Base-by-base conservation (phyloP, 2,113 vertebrate species). In the Microcebus griseorufus region DNA sequence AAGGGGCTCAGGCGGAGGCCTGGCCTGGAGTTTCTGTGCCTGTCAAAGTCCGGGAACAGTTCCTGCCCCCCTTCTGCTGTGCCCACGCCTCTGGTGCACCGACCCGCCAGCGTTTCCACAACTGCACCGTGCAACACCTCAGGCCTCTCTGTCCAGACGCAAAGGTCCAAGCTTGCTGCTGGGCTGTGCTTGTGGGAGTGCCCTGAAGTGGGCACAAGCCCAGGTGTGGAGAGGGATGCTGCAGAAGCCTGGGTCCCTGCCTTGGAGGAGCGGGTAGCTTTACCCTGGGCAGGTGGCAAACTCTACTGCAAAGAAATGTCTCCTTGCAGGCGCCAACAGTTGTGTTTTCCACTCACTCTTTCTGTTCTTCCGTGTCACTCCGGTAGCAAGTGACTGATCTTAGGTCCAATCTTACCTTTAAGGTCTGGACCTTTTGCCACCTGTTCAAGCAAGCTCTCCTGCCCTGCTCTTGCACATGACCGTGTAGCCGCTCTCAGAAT, bases 291-390 rank as follows among this genome's bases (percentile, higher is more conserved):
- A 27, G 8, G 4, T 55, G 55, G 23, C n/a, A 84, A 42, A 79
- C 10, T 73, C 53, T 64, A 27, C 12, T 91, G 67, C 86, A 69
- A 93, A 94, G 96, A 85, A 88, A 91, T 84, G 64, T 95, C 95
- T 97, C 97, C 97, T 62, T 70, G 13, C 14, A 51, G 72, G 9
- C 32, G 32, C 34, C 1, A 0, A 29, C 13, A 6, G 13, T 2
- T 69, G 81, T 34, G 20, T 51, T 86, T 88, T 92, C 1, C 0
- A 29, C 23, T 45, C 29, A 11, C 32, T 39, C 29, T 88, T 73
- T 88, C 27, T 70, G 29, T n/a, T 55, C 34, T 81, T 88, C 11
- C 25, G 27, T n/a, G 45, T 55, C 55, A 6, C n/a, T 64, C 58
- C 64, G 83, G 37, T 2, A 65, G 34, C 34, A 62, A 60, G 64